Evolutionary conservation across 2,888 invertebrate species (phyloP).

Genomic region (Plemyria rubiginata): DNA sequence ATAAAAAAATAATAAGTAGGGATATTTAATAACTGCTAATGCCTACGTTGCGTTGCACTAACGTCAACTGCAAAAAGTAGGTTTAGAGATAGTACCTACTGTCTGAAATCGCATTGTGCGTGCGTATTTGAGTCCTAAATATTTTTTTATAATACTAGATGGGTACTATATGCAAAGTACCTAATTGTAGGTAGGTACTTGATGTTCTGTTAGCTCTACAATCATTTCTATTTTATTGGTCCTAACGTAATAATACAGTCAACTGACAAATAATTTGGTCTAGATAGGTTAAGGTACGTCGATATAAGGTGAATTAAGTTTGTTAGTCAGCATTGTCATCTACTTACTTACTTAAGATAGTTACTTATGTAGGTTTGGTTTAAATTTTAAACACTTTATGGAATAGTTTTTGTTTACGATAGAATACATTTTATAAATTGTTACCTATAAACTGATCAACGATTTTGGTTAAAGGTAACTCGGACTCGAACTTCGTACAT

Average conservation of each 20-base stretch:
- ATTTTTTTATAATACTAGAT: slow-evolving; percentile 39
- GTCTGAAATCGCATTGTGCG: slow-evolving; percentile 53
- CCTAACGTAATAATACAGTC: slow-evolving; percentile 17
- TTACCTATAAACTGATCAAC: not conserved
- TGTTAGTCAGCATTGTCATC: too few relatives aligned
- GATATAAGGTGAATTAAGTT: not conserved
- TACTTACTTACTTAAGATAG: too few relatives aligned
- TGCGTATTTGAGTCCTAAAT: slow-evolving; percentile 30
- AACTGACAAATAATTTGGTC: not conserved
- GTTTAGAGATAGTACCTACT: slow-evolving; percentile 10
- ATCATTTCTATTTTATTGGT: slow-evolving; percentile 56
- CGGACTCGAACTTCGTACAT: not conserved
- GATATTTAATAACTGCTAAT: slow-evolving; percentile 49
- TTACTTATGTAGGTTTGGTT: too few relatives aligned
- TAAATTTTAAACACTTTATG: too few relatives aligned
- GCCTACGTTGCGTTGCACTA: slow-evolving; percentile 62
- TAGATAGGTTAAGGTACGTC: not conserved
- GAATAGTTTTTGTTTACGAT: too few relatives aligned
- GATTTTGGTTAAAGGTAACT: not conserved
- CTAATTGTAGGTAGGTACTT: slow-evolving; percentile 56
- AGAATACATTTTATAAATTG: not conserved
- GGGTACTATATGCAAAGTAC: slow-evolving; percentile 64
- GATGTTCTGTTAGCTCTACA: slow-evolving; percentile 69
- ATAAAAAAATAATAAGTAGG: slow-evolving; percentile 51
- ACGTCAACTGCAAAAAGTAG: slow-evolving; percentile 48